Conservation (phyloP, 2,113 vertebrate genomes). For the Mionectes macconnelli region DNA sequence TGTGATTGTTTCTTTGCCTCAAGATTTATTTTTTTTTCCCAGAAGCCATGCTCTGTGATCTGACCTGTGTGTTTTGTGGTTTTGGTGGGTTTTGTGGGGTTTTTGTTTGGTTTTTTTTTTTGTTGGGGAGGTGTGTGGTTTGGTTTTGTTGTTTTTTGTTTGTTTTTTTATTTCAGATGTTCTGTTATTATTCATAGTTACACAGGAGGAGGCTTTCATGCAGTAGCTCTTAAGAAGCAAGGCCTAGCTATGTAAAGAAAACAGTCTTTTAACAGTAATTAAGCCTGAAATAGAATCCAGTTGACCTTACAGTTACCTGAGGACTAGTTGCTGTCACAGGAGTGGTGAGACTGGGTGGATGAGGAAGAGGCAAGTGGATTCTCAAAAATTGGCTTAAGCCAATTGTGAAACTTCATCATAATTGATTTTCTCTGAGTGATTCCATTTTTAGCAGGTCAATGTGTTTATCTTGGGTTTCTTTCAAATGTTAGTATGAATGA, state of each 20-base stretch:
- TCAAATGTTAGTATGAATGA: not conserved
- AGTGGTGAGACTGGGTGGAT: not conserved
- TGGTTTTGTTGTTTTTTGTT: not conserved
- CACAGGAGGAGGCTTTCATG: not conserved
- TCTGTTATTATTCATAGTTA: not conserved
- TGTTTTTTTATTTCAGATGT: not conserved
- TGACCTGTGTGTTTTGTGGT: not conserved
- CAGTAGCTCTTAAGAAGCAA: not conserved
- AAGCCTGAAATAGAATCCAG: not conserved
- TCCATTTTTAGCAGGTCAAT: not conserved
- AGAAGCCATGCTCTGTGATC: not conserved
- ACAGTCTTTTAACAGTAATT: not conserved
- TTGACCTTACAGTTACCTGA: not conserved
- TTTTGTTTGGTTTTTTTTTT: too few relatives aligned
- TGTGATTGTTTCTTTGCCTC: not conserved
- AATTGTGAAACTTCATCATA: not conserved
- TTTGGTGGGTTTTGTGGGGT: not conserved
- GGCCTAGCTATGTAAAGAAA: not conserved
- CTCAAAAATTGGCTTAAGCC: not conserved
- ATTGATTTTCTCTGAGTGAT: not conserved
- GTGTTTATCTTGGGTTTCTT: not conserved
- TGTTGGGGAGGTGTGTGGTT: too few relatives aligned
- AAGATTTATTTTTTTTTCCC: not conserved
- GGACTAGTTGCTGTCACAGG: not conserved
- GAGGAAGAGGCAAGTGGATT: not conserved